Evolutionary conservation across 2,888 invertebrate genomes (phyloP), one percentile per base, ranked within the genome.

Genomic region (Leuctra nigra): DNA sequence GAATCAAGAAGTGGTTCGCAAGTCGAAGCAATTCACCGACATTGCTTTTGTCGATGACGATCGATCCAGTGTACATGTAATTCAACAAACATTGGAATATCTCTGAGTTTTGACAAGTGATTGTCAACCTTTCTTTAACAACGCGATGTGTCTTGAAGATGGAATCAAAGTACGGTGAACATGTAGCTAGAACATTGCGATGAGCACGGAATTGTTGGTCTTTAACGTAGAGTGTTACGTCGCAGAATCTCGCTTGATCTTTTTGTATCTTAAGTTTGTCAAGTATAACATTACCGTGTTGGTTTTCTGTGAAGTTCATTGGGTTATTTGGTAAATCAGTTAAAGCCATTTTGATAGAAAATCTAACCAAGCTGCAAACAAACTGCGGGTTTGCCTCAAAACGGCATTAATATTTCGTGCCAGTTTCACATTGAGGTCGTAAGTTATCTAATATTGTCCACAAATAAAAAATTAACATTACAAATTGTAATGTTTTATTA

Each of bases 81-180:
- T 79, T 79, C 22, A 85, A 68, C 53, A 84, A 72, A 35, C 73
- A 71, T 63, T 73, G 71, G 68, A 84, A 83, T 53, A 78, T 77
- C 59, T 76, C 77, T 57, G 77, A 76, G 67, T 80, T 77, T 63
- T 77, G 70, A 66, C 79, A 79, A 55, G 75, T 77, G 44, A 81
- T 73, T 4, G 75, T 77, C 36, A 81, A 67, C 67, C 79, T 74
- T 64, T 79, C 78, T 63, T 74, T 73, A 20, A 74, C 72, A 52
- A 77, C 70, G 67, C 76, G 77, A 63, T 73, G 73, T 61, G 74
- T 73, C 61, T 78, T 78, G 59, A 82, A 70, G 55, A 81, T 77
- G 18, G 81, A 77, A 65, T 81, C 82, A 66, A 84, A 81, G 67
- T 81, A 82, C 1, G 82, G 82, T 56, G 82, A 82, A 67, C 78